Conservation (phyloP, 2,797 vertebrate genomes). For the Falco berigora region DNA sequence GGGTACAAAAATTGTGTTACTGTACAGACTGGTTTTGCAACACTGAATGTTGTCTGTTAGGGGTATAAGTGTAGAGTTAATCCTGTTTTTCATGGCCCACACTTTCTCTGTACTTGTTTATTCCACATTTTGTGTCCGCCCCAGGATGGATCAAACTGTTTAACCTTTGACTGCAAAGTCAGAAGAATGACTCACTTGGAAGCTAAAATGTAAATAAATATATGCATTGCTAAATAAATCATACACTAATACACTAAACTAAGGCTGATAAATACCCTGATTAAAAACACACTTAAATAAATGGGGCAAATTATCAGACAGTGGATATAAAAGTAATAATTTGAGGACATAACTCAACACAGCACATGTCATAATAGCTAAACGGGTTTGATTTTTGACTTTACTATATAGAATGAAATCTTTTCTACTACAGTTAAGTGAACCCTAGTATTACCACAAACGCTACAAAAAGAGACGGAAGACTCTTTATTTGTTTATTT, state of each 20-base stretch:
- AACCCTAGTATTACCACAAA: background rate
- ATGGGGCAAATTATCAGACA: background rate
- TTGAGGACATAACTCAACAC: background rate
- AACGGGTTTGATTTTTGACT: background rate
- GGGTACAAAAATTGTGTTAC: background rate
- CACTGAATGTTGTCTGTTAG: background rate
- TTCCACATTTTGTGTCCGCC: background rate
- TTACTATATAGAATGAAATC: background rate
- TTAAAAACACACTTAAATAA: background rate
- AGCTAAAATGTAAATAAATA: constrained; percentile 49
- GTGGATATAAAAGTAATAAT: background rate
- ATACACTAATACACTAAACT: background rate
- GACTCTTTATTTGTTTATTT: background rate
- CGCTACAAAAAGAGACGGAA: background rate
- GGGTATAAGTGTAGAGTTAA: background rate
- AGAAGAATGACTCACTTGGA: constrained; percentile 41
- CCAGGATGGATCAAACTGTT: constrained; percentile 25
- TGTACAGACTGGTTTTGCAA: constrained; percentile 8
- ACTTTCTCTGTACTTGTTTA: constrained; percentile 27
- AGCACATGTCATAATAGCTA: background rate
- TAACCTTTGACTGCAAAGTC: constrained; percentile 40
- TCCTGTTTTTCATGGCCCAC: background rate
- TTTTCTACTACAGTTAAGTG: background rate
- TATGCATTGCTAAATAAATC: constrained; percentile 45
- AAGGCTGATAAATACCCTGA: background rate